Evolutionary conservation across 1,140 invertebrate species (phyloP).

Genomic region (Trichonephila inaurata): DNA sequence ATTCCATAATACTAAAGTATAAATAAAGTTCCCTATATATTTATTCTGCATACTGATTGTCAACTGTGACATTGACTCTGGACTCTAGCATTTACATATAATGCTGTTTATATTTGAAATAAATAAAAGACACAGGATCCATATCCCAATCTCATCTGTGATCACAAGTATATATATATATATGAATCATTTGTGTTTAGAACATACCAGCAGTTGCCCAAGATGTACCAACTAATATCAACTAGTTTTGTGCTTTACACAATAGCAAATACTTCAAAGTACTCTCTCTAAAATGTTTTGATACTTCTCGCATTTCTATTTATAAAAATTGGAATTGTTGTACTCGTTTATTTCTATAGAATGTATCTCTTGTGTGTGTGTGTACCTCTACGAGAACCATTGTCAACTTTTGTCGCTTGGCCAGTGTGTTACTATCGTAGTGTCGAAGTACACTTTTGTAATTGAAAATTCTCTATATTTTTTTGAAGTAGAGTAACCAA

Average conservation of each 20-base stretch:
- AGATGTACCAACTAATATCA: neutral
- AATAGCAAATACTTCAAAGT: slow-evolving; percentile 53
- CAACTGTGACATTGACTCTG: neutral
- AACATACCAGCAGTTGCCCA: neutral
- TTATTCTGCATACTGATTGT: neutral
- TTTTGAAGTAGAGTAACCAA: neutral
- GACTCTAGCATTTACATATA: neutral
- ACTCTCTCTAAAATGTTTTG: slow-evolving; percentile 26
- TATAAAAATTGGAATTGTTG: neutral
- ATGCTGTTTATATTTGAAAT: neutral
- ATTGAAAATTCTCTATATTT: neutral
- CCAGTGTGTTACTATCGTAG: neutral
- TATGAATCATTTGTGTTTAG: neutral
- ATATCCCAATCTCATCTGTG: neutral
- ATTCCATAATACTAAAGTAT: neutral
- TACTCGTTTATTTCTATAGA: neutral
- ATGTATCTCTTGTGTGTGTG: too few species aligned
- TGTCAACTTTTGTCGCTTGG: neutral
- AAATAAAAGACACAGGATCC: neutral
- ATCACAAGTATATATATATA: neutral
- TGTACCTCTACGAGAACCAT: neutral
- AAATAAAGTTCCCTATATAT: slow-evolving; percentile 13
- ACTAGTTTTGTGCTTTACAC: slow-evolving; percentile 13
- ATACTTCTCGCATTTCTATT: neutral
- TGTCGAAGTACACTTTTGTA: neutral